Evolutionary conservation across 1,140 invertebrate genomes (phyloP).

Genomic region (Yoshiicerus persimilis): DNA sequence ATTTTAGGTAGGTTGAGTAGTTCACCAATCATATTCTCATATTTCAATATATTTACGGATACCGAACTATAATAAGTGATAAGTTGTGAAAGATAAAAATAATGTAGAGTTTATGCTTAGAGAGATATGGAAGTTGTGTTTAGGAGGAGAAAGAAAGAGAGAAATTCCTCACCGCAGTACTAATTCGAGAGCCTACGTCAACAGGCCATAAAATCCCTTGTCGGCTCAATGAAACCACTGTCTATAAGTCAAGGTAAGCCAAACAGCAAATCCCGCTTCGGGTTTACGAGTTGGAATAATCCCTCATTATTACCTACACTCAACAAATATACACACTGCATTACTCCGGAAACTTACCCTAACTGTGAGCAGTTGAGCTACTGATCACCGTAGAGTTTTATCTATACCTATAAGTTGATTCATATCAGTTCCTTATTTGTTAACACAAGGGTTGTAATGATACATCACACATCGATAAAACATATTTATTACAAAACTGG

Average conservation of each 20-base stretch:
- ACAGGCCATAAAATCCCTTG: background rate
- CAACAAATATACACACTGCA: background rate
- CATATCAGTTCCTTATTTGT: constrained; percentile 14
- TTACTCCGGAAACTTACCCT: background rate
- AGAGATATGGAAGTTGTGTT: background rate
- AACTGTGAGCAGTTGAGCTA: background rate
- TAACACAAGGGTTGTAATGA: background rate
- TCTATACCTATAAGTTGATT: background rate
- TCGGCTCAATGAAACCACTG: constrained; percentile 1
- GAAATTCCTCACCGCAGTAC: constrained; percentile 20
- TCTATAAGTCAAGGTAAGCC: constrained; percentile 16
- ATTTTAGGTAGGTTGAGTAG: too few species aligned
- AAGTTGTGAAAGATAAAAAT: too few species aligned
- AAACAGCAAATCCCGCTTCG: background rate
- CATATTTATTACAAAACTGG: background rate
- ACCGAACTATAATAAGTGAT: too few species aligned
- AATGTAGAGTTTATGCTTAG: too few species aligned
- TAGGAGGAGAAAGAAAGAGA: background rate
- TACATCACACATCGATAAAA: constrained; percentile 16
- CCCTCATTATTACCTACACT: background rate
- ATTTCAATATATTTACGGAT: too few species aligned
- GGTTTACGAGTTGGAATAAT: constrained; percentile 10
- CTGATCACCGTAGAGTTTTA: too few species aligned
- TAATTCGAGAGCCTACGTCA: constrained; percentile 22
- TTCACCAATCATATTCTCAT: too few species aligned